Percentiles rank a stretch among this genome's conserved stretches.
Evolutionary conservation across 2,113 vertebrate species (phyloP).

Genomic region (Lycocorax pyrrhopterus): DNA sequence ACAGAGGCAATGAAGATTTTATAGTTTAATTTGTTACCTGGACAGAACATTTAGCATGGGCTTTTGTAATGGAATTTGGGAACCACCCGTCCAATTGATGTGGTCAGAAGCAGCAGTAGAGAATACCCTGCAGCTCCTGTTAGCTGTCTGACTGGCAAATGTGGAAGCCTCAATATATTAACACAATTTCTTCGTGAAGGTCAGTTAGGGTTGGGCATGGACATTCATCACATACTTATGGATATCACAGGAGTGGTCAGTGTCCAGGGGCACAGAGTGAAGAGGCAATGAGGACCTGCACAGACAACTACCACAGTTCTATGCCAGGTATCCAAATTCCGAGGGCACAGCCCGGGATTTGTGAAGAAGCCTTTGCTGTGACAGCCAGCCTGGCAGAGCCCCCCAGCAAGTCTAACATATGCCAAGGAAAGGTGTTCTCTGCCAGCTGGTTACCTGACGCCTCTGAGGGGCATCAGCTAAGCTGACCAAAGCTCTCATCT

Average conservation of each 20-base stretch:
- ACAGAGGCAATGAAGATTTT: background rate
- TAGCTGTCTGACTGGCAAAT: background rate
- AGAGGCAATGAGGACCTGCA: background rate
- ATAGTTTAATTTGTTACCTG: background rate
- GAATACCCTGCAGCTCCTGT: background rate
- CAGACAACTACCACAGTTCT: rapidly evolving
- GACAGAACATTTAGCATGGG: background rate
- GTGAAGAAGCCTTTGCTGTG: background rate
- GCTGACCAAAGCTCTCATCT: background rate
- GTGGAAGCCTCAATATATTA: background rate
- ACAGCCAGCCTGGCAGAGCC: background rate
- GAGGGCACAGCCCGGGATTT: background rate
- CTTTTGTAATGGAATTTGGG: background rate
- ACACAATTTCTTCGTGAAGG: background rate
- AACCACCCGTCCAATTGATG: background rate
- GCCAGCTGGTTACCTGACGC: background rate
- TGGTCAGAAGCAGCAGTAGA: background rate
- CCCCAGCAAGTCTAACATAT: background rate
- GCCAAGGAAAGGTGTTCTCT: background rate
- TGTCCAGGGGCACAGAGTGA: rapidly evolving
- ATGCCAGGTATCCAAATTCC: background rate
- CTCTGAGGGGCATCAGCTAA: background rate
- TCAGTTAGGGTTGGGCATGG: background rate
- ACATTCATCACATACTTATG: background rate
- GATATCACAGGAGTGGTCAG: rapidly evolving